These are phyloP conservation scores for Numenius arquata DNA, from an alignment of 2,113 vertebrate genomes.

Conservation along the genomic window DNA sequence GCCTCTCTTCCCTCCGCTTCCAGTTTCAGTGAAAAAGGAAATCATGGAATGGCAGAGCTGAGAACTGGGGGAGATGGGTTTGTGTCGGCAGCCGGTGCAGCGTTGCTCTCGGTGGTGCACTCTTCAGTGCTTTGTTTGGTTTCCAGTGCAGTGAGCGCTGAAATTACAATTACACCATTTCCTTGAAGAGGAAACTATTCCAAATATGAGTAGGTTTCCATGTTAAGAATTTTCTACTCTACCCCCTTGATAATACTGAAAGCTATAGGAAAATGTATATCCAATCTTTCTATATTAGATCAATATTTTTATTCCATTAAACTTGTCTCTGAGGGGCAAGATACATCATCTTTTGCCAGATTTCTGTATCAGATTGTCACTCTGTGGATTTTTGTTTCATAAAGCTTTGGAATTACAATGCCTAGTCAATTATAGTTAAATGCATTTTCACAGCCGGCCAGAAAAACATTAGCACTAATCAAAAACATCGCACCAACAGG, in stretches of 20 bases:
- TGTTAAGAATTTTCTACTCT: constrained; percentile 13
- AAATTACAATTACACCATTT: constrained; percentile 43
- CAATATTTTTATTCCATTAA: constrained; percentile 68
- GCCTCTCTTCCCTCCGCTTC: not conserved
- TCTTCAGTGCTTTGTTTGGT: not conserved
- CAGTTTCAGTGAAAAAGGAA: not conserved
- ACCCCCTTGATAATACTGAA: constrained; percentile 7
- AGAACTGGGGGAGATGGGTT: not conserved
- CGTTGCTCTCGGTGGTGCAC: not conserved
- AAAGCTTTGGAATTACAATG: constrained; percentile 68
- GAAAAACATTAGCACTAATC: constrained; percentile 71
- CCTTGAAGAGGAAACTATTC: constrained; percentile 41
- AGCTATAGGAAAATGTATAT: constrained; percentile 51
- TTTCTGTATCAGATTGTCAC: constrained; percentile 65
- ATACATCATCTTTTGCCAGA: constrained; percentile 55
- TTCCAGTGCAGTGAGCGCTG: not conserved
- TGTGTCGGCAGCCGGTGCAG: not conserved
- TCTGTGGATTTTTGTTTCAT: constrained; percentile 51
- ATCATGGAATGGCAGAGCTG: not conserved
- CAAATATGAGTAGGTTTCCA: constrained; percentile 41
- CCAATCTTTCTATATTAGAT: constrained; percentile 63
- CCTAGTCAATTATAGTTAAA: constrained; percentile 71
- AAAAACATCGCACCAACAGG: constrained; percentile 53
- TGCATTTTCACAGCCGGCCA: constrained; percentile 70
- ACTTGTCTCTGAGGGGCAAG: constrained; percentile 28